These are phyloP conservation scores for Aspidiotus destructor DNA, from an alignment of 2,888 invertebrate genomes.

Conservation along the genomic window DNA sequence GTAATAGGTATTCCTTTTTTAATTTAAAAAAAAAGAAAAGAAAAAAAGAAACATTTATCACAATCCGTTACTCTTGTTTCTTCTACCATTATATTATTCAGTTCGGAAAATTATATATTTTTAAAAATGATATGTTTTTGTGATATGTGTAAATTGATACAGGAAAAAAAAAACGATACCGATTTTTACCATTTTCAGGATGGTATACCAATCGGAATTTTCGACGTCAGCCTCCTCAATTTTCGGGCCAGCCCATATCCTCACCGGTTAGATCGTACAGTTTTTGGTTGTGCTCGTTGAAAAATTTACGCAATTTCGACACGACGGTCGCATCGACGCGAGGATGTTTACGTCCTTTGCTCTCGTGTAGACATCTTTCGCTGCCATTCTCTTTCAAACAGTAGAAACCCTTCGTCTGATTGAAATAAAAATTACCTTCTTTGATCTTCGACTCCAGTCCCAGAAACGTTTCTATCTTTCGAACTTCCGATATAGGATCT, in stretches of 20 bases:
- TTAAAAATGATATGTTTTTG: conserved; percentile 9
- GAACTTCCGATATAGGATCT: conserved; percentile 78
- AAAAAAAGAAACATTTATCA: not conserved
- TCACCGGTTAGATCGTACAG: conserved; percentile 88
- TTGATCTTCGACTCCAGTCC: conserved; percentile 51
- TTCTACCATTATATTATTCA: no score
- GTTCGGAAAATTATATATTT: not conserved
- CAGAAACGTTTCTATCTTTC: conserved; percentile 77
- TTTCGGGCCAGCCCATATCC: conserved; percentile 88
- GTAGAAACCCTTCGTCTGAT: conserved; percentile 74
- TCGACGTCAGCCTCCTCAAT: conserved; percentile 45
- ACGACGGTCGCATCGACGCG: conserved; percentile 50
- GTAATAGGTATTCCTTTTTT: conserved; percentile 10
- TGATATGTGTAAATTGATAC: not conserved
- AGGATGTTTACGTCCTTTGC: conserved; percentile 70
- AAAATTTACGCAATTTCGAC: conserved; percentile 78
- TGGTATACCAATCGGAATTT: not conserved
- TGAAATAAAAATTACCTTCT: conserved; percentile 88
- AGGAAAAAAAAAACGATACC: not conserved
- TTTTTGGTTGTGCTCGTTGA: conserved; percentile 80
- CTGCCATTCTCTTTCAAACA: conserved; percentile 42
- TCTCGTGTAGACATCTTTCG: conserved; percentile 74
- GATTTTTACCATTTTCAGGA: not conserved
- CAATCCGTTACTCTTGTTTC: not conserved
- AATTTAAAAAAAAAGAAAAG: not conserved